phyloP scores from a whole-genome alignment of 2,797 vertebrate species.

The Halcyon leucocephala region DNA sequence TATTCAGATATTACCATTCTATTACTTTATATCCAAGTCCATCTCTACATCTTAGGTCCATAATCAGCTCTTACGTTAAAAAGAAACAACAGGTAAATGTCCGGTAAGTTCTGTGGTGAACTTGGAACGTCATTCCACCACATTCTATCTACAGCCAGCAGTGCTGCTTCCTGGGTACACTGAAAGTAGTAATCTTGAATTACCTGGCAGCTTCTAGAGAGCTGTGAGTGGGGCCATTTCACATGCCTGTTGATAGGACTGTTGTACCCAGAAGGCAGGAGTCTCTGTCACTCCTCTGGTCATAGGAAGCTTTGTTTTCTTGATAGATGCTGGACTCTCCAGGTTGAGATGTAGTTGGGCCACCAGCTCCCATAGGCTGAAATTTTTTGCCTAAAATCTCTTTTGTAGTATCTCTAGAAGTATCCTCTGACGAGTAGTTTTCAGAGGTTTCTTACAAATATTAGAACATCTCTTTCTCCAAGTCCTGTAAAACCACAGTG shows the following conservation, averaged over 20 bases:
- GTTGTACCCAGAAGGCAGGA: neutral
- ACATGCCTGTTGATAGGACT: neutral
- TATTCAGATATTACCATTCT: neutral
- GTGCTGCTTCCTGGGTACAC: neutral
- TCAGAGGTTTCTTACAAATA: neutral
- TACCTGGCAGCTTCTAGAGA: neutral
- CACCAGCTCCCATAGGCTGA: neutral
- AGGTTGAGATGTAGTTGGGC: neutral
- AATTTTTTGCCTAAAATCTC: neutral
- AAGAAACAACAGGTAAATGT: neutral
- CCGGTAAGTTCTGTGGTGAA: neutral
- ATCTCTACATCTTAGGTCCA: neutral
- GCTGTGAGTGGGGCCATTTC: neutral
- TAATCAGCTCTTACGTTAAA: neutral
- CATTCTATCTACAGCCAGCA: neutral
- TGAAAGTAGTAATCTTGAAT: neutral
- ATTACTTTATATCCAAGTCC: neutral
- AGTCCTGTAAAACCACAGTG: neutral
- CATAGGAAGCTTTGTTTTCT: neutral
- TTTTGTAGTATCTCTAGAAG: slow-evolving; percentile 14
- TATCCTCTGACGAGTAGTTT: neutral
- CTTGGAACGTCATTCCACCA: neutral
- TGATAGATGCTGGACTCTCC: neutral
- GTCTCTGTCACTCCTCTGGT: neutral
- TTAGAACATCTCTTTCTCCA: neutral